phyloP scores from a whole-genome alignment of 2,113 vertebrate species.

The Apteryx mantelli region DNA sequence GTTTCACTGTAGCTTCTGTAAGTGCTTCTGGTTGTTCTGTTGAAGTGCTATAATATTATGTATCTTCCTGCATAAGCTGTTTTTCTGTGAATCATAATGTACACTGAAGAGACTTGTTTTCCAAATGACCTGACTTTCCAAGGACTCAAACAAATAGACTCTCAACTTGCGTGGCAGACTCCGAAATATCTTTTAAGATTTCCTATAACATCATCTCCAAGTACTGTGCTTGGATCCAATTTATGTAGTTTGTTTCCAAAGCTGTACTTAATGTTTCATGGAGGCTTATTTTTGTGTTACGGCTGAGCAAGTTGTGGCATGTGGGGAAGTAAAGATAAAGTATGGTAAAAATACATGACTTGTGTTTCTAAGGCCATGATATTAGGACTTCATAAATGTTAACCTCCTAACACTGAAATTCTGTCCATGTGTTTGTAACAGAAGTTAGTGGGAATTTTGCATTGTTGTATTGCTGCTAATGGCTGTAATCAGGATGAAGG shows the following conservation, averaged over 20 bases:
- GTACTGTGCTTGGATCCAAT: accelerated
- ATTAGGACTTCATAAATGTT: accelerated
- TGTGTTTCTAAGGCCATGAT: accelerated
- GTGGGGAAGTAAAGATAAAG: accelerated
- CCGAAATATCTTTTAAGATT: accelerated
- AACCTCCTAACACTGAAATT: accelerated
- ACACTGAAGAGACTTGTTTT: background rate
- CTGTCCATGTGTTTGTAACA: background rate
- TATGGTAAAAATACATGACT: accelerated
- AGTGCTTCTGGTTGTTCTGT: background rate
- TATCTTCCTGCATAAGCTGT: background rate
- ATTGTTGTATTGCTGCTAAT: accelerated
- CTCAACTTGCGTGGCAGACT: background rate
- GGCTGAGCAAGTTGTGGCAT: accelerated
- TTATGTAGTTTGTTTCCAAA: accelerated
- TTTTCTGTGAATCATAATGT: background rate
- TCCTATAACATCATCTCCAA: accelerated
- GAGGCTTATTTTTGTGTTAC: accelerated
- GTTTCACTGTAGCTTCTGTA: background rate
- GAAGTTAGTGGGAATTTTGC: accelerated
- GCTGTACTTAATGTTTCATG: accelerated
- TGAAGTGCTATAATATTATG: accelerated
- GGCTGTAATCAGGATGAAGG: accelerated
- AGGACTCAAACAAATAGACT: background rate
- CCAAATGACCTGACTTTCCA: background rate